Evolutionary conservation across 1,140 invertebrate genomes (phyloP).

Genomic region (Ceratina calcarata): DNA sequence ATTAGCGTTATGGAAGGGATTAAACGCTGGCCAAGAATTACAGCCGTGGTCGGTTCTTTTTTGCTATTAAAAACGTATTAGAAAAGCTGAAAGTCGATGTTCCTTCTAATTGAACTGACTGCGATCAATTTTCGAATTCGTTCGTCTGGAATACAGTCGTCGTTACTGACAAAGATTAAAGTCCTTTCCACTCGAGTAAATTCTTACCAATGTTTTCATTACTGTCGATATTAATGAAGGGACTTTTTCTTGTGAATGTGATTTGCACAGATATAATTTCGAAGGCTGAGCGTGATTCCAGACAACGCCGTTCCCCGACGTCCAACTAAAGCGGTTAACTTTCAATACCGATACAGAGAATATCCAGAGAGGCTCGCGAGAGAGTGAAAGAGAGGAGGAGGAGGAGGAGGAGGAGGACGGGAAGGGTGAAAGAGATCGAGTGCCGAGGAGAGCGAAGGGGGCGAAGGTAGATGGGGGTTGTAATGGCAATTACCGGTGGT

Average conservation of each 20-base stretch:
- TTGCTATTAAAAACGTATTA: neutral
- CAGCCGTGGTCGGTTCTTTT: neutral
- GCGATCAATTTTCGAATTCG: neutral
- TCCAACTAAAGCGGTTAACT: constrained; percentile 23
- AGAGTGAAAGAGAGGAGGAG: no score
- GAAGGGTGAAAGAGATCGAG: constrained; percentile 4
- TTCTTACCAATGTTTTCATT: no score
- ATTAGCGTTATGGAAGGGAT: constrained; percentile 17
- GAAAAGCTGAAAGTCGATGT: neutral
- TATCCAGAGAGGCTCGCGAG: neutral
- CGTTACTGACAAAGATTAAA: no score
- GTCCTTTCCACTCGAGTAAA: no score
- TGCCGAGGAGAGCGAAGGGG: constrained; percentile 10
- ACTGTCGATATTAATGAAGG: no score
- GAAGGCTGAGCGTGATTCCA: no score
- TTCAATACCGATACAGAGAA: constrained; percentile 27
- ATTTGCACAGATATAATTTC: no score
- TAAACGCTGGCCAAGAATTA: constrained; percentile 24
- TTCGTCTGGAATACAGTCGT: no score
- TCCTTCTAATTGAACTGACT: neutral
- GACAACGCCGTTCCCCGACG: neutral
- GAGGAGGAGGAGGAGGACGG: neutral
- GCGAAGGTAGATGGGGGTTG: constrained; percentile 40
- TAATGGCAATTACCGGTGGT: constrained; percentile 71
- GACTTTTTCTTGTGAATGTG: no score